Percentiles rank a stretch among this genome's conserved stretches.
These are phyloP conservation scores for Antennarius striatus DNA, from an alignment of 2,113 vertebrate species.

Conservation along the genomic window DNA sequence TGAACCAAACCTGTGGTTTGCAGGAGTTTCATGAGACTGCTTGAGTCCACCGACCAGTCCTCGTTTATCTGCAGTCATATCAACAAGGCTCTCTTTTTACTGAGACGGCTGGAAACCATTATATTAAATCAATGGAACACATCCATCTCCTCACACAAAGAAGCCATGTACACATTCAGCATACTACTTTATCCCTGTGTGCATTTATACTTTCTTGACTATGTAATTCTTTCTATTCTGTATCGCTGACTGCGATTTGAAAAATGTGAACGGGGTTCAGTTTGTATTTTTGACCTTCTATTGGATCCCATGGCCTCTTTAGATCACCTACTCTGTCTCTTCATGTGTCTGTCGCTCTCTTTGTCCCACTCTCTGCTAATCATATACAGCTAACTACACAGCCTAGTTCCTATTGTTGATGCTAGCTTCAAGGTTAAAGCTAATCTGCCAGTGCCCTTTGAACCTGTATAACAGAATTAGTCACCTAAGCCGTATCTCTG, in stretches of 20 bases:
- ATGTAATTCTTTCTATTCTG: no score
- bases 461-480: slow-evolving; percentile 57
- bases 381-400: slow-evolving; percentile 35
- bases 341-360: slow-evolving; percentile 22
- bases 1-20: no score
- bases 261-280: no score
- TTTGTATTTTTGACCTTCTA: slow-evolving; percentile 29
- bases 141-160: slow-evolving; percentile 43
- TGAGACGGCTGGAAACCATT: slow-evolving; percentile 63
- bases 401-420: slow-evolving; percentile 13
- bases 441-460: slow-evolving; percentile 56
- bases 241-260: no score
- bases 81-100: slow-evolving; percentile 28
- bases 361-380: slow-evolving; percentile 44
- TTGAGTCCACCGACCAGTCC: slow-evolving; percentile 15
- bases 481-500: slow-evolving; percentile 37
- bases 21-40: slow-evolving; percentile 9
- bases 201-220: no score
- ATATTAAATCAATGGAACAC: slow-evolving; percentile 63
- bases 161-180: slow-evolving; percentile 61
- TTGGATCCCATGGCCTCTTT: slow-evolving; percentile 18
- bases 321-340: neutral
- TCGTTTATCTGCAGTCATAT: slow-evolving; percentile 9
- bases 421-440: slow-evolving; percentile 46
- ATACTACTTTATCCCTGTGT: slow-evolving; percentile 15